phyloP scores from a whole-genome alignment of 1,140 invertebrate species.

The Leptopilina clavipes region DNA sequence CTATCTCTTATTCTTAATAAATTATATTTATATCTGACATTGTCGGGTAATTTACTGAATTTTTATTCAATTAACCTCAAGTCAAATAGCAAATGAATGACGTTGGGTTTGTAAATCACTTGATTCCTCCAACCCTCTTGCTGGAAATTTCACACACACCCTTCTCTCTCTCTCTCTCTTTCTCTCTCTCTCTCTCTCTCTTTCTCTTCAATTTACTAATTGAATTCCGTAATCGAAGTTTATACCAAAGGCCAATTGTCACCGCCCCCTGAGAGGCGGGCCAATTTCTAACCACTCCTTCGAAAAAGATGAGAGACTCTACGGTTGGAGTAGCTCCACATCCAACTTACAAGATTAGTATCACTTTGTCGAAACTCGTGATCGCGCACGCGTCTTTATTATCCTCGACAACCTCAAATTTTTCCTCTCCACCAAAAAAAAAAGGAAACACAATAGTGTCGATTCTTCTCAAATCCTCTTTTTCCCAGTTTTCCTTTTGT shows the following conservation, averaged over 20 bases:
- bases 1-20: too few relatives aligned
- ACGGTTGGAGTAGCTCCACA: conserved; percentile 21
- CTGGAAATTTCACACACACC: neutral
- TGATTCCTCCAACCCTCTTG: conserved; percentile 32
- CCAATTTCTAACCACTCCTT: conserved; percentile 50
- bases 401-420: conserved; percentile 35
- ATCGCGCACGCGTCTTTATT: conserved; percentile 56
- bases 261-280: conserved; percentile 53
- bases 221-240: conserved; percentile 59
- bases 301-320: conserved; percentile 35
- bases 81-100: neutral
- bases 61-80: conserved; percentile 14
- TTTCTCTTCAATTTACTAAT: conserved; percentile 68
- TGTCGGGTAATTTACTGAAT: neutral
- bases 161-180: too few relatives aligned
- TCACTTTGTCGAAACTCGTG: conserved; percentile 48
- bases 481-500: too few relatives aligned
- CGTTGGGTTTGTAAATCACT: conserved; percentile 41
- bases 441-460: too few relatives aligned
- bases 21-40: neutral
- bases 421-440: too few relatives aligned
- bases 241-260: conserved; percentile 6
- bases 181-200: neutral
- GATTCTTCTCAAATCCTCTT: too few relatives aligned
- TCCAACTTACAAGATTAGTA: conserved; percentile 34